Conservation (phyloP, 2,113 vertebrate genomes). For the Ageneiosus marmoratus region DNA sequence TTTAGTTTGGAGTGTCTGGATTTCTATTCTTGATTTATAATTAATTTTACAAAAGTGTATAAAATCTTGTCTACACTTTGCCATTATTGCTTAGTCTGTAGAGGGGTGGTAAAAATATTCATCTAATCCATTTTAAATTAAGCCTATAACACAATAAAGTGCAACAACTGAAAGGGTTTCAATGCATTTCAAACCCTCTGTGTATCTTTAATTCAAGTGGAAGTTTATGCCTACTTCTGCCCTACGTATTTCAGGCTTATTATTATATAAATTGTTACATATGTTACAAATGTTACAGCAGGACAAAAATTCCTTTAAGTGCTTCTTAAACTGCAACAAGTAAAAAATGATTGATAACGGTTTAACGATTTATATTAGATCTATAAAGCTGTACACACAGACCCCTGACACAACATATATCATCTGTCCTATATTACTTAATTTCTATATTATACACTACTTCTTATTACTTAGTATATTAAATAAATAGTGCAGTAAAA, state of each 20-base stretch:
- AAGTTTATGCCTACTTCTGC: too few relatives aligned
- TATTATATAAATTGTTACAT: too few relatives aligned
- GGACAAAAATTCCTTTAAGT: too few relatives aligned
- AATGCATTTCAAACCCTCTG: too few relatives aligned
- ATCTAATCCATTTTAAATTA: too few relatives aligned
- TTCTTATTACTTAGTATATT: neutral
- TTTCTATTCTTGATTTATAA: neutral
- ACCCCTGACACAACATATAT: neutral
- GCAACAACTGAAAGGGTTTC: too few relatives aligned
- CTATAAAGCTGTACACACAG: neutral
- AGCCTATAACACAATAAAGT: too few relatives aligned
- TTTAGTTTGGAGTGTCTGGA: neutral
- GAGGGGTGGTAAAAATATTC: neutral
- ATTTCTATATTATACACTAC: neutral
- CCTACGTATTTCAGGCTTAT: too few relatives aligned
- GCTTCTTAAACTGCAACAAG: too few relatives aligned
- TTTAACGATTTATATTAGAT: neutral
- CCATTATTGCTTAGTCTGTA: neutral
- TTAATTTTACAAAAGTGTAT: neutral
- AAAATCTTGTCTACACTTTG: neutral
- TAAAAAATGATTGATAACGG: too few relatives aligned
- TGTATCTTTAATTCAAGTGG: too few relatives aligned
- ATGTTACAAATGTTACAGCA: too few relatives aligned
- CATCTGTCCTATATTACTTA: neutral
- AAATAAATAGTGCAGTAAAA: neutral